Evolutionary conservation across 2,113 vertebrate genomes (phyloP), one percentile per base, ranked within the genome.

Genomic region (Erythrocercus mccallii): DNA sequence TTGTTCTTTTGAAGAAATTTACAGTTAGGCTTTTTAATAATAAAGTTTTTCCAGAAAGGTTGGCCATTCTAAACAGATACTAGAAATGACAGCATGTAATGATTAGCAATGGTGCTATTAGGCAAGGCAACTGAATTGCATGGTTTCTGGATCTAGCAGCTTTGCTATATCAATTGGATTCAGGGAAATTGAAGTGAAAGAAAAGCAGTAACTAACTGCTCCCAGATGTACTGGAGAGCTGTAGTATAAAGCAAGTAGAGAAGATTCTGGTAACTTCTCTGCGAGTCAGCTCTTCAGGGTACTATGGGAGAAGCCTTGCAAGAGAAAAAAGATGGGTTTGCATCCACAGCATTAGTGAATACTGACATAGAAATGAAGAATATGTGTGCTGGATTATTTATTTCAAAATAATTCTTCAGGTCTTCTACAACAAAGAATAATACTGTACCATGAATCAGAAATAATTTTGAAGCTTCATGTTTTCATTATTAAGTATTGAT

Each of bases 401-500:
- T 35, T 87, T 84, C 64, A 42, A 88, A 81, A 72, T 53, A 8
- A 86, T 64, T 60, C 14, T 61, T 44, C 70, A 79, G 8, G 25
- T 70, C 10, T 84, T 88, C 69, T 76, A 58, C 56, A 89, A 64
- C 65, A 87, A 79, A 23, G 37, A 68, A 65, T 65, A 30, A 64
- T 88, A 78, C 77, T 83, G 8, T 68, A 38, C 24, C 1, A 4
- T 50, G 22, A 79, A 71, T 73, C 57, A 72, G 51, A 94, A 85
- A 77, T 86, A 82, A 76, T 68, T 79, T 76, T 90, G 68, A 78
- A 95, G 66, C 48, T 82, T 11, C 25, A 20, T 57, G 54, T 81
- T 95, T 92, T 94, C 42, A 54, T 91, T 92, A 85, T 69, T 53
- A 94, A 90, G 35, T 94, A 91, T 85, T 93, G 87, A 90, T 93